phyloP scores from a whole-genome alignment of 2,797 vertebrate genomes.

The Galaxias olidus region DNA sequence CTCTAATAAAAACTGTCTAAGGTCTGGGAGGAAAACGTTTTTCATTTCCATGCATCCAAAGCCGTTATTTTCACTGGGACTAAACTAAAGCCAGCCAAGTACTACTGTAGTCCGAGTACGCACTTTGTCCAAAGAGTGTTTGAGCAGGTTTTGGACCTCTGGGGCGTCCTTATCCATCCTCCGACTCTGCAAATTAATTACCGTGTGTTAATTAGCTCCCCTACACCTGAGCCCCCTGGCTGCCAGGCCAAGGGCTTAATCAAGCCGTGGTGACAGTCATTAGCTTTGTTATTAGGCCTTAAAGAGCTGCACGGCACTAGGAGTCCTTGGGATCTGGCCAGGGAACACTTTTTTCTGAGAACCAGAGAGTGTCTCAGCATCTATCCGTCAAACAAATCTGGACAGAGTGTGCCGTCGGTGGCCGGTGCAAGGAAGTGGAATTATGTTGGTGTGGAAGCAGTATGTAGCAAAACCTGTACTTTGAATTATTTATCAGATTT shows the following conservation, averaged over 20 bases:
- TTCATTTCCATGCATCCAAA: too few species aligned
- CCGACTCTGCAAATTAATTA: conserved; percentile 69
- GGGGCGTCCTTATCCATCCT: conserved; percentile 46
- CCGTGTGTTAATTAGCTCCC: conserved; percentile 69
- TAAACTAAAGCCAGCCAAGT: background rate
- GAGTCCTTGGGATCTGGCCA: conserved; percentile 33
- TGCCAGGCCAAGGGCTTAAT: conserved; percentile 59
- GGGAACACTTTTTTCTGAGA: too few species aligned
- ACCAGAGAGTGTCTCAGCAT: too few species aligned
- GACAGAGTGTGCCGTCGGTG: too few species aligned
- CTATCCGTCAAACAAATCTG: too few species aligned
- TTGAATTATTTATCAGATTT: too few species aligned
- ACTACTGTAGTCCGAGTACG: conserved; percentile 15
- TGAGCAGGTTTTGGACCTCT: conserved; percentile 42
- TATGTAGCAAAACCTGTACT: too few species aligned
- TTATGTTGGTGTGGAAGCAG: too few species aligned
- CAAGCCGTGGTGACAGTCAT: conserved; percentile 71
- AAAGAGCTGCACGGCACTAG: conserved; percentile 47
- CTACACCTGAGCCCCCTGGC: conserved; percentile 67
- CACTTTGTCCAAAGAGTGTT: conserved; percentile 15
- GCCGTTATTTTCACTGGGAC: too few species aligned
- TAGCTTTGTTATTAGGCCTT: conserved; percentile 62
- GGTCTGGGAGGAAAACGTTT: too few species aligned
- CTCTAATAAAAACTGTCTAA: too few species aligned
- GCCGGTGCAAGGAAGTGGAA: too few species aligned